Evolutionary conservation across 2,113 vertebrate genomes (phyloP).

Genomic region (Pogonocichla stellata): DNA sequence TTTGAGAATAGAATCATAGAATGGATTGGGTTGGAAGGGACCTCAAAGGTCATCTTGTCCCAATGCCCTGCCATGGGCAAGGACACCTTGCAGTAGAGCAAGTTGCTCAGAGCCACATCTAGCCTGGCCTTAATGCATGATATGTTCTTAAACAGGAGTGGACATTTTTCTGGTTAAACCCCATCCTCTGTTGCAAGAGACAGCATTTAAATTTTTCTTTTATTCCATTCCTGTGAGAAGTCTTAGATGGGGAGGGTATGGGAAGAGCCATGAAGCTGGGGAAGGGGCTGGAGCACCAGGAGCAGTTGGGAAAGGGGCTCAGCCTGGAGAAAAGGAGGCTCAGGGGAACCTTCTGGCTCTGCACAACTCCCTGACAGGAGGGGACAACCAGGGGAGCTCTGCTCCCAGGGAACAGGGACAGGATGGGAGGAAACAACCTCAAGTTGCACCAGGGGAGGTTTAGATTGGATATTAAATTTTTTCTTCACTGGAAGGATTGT

Average conservation of each 20-base stretch:
- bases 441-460: fast-evolving
- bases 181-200: not conserved
- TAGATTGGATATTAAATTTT: not conserved
- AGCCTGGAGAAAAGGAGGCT: not conserved
- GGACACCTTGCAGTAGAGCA: not conserved
- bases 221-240: not conserved
- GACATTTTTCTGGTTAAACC: not conserved
- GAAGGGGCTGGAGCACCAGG: not conserved
- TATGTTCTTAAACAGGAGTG: not conserved
- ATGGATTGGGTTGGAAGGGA: not conserved
- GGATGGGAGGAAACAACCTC: fast-evolving
- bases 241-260: not conserved
- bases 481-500: fast-evolving
- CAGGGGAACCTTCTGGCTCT: fast-evolving
- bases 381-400: fast-evolving
- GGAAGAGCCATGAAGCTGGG: fast-evolving
- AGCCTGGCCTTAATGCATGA: not conserved
- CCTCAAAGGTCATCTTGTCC: not conserved
- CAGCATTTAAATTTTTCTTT: not conserved
- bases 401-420: not conserved
- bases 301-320: not conserved
- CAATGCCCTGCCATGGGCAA: not conserved
- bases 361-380: not conserved
- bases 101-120: not conserved
- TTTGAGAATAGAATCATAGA: not conserved